Percentiles rank a stretch among this genome's conserved stretches.
phyloP scores from a whole-genome alignment of 2,888 invertebrate species.

The Polylopha cassiicola region DNA sequence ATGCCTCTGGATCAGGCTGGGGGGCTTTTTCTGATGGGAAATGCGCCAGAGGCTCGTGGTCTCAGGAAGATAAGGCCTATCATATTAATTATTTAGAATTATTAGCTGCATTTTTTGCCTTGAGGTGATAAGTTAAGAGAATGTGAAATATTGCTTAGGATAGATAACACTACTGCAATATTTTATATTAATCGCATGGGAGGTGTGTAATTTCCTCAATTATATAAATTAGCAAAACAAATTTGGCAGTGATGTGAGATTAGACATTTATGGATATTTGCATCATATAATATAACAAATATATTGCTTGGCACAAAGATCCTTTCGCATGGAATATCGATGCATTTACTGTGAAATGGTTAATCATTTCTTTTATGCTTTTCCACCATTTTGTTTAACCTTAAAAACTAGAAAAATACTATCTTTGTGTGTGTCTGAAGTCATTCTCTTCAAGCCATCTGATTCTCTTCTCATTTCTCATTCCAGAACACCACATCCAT shows the following conservation, averaged over 20 bases:
- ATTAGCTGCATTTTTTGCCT: background rate
- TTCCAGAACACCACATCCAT: constrained; percentile 20
- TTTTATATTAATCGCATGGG: too few relatives aligned
- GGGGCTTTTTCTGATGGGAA: background rate
- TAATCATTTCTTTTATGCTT: constrained; percentile 22
- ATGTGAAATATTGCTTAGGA: background rate
- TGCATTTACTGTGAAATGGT: constrained; percentile 22
- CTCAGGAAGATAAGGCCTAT: background rate
- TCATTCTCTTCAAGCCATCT: constrained; percentile 11
- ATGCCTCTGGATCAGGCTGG: background rate
- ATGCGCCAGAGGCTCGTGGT: background rate
- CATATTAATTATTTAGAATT: background rate
- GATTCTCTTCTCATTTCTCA: constrained; percentile 10
- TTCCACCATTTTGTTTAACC: constrained; percentile 20
- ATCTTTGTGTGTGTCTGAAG: constrained; percentile 3
- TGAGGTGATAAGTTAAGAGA: background rate
- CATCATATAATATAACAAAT: constrained; percentile 6
- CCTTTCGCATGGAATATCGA: constrained; percentile 16
- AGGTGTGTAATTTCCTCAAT: too few relatives aligned
- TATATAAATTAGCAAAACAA: background rate
- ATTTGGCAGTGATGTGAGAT: background rate
- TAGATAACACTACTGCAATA: too few relatives aligned
- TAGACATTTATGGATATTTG: background rate
- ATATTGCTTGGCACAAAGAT: constrained; percentile 18
- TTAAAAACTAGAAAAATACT: constrained; percentile 16